Base-by-base conservation (phyloP, 2,113 vertebrate genomes). In the Neolamprologus hecqui region DNA sequence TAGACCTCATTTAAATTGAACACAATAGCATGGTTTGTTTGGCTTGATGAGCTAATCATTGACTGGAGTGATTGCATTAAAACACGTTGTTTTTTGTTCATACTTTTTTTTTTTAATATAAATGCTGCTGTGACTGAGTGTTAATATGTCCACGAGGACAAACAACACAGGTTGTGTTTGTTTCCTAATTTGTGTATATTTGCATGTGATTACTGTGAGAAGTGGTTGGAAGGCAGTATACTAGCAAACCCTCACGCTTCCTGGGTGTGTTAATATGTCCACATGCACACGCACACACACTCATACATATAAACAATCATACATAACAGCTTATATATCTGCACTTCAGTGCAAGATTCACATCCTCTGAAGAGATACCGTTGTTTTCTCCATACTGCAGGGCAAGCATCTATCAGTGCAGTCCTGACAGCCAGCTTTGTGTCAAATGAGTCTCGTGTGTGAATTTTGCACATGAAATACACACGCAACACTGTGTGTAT, bases 391-490 rank as follows among this genome's bases (percentile, higher is more conserved):
- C 4, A 2, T 81, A 70, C 88, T 89, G 83, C 81, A 35, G 90
- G 90, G 80, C 73, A 31, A 86, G 79, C 86, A 90, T 94, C 90
- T 85, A 88, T 91, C 90, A 82, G 85, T 65, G 51, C 60, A 63
- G 84, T 26, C 81, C 81, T 87, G 88, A 91, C 87, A 12, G 37
- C 84, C 92, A 93, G 88, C 92, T 93, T 90, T 81, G 57, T 89
- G 89, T 92, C 88, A 88, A 89, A 92, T 89, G 88, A 83, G 77
- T 79, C 37, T 57, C 51, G 4, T 57, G 88, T 81, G 85, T 57
- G 47, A 21, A 11, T 88, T 75, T 65, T 75, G 40, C 37, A 73
- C 33, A 14, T 45, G 65, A 79, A 26, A 68, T 13, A 68, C 60
- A 65, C 19, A 37, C 6, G 0, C 0, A 21, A 65, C 60, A 13